phyloP scores from a whole-genome alignment of 2,797 vertebrate species.

The Orestias chungarensis region DNA sequence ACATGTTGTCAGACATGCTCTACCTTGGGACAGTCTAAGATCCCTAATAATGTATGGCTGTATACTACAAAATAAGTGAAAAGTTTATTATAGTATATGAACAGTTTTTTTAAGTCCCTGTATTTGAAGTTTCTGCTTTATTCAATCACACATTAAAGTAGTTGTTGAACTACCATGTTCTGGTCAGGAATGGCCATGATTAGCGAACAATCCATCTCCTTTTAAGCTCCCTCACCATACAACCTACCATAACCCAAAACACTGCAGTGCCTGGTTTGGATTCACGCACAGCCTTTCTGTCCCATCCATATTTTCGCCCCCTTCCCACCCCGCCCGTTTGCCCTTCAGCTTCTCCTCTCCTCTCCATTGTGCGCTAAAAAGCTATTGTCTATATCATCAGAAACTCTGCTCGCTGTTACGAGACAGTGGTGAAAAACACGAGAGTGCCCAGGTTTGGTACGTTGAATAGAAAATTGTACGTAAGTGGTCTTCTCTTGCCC shows the following conservation, averaged over 20 bases:
- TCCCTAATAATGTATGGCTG: not conserved
- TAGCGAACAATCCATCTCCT: conserved; percentile 92
- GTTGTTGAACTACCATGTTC: conserved; percentile 89
- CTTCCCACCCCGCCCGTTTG: conserved; percentile 70
- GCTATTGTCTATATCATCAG: conserved; percentile 92
- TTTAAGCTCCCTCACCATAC: conserved; percentile 76
- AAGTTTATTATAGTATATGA: not conserved
- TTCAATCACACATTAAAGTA: conserved; percentile 82
- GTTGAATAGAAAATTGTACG: conserved; percentile 99
- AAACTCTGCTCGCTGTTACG: conserved; percentile 86
- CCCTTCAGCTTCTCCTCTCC: conserved; percentile 87
- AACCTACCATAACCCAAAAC: conserved; percentile 51
- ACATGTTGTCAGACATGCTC: not conserved
- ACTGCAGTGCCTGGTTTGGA: conserved; percentile 60
- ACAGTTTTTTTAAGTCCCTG: not conserved
- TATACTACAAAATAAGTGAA: not conserved
- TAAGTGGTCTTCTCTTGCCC: conserved; percentile 95
- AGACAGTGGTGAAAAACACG: conserved; percentile 84
- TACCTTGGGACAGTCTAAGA: not conserved
- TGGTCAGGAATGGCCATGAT: conserved; percentile 93
- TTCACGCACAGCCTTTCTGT: conserved; percentile 67
- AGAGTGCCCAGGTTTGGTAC: conserved; percentile 90
- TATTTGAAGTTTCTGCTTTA: conserved; percentile 65
- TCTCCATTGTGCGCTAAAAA: conserved; percentile 91
- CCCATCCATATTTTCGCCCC: conserved; percentile 73